phyloP scores from a whole-genome alignment of 2,797 vertebrate species.

The Enteromius paludinosus region DNA sequence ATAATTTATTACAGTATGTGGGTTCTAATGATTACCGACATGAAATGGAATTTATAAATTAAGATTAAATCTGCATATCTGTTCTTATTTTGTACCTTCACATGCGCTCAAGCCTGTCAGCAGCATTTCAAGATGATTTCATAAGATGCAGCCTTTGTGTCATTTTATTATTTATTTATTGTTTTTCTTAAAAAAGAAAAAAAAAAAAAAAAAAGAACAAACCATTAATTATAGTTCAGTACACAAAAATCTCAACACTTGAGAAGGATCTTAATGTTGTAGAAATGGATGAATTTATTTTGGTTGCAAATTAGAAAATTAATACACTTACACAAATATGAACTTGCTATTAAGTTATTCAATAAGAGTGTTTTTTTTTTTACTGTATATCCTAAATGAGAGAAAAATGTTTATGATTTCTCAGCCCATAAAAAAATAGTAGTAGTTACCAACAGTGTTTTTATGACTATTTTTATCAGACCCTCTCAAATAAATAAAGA shows the following conservation, averaged over 20 bases:
- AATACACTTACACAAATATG: not conserved
- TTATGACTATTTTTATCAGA: not conserved
- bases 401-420: not conserved
- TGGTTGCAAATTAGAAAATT: not conserved
- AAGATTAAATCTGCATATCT: conserved; percentile 89
- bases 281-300: conserved; percentile 11
- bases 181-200: conserved; percentile 18
- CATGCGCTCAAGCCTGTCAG: conserved; percentile 69
- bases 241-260: not conserved
- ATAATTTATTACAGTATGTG: conserved; percentile 98
- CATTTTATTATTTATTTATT: conserved; percentile 34
- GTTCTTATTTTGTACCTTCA: conserved; percentile 82
- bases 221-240: conserved; percentile 2
- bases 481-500: not conserved
- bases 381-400: not conserved
- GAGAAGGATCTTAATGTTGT: not conserved
- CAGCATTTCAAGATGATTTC: conserved; percentile 61
- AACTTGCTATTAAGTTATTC: not conserved
- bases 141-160: conserved; percentile 30
- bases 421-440: not conserved
- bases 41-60: conserved; percentile 97
- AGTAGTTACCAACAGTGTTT: not conserved
- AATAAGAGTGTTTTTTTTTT: no score
- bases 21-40: conserved; percentile 97
- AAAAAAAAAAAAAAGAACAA: not conserved